Conservation (phyloP, 2,888 invertebrate genomes). For the Hydraecia micacea region DNA sequence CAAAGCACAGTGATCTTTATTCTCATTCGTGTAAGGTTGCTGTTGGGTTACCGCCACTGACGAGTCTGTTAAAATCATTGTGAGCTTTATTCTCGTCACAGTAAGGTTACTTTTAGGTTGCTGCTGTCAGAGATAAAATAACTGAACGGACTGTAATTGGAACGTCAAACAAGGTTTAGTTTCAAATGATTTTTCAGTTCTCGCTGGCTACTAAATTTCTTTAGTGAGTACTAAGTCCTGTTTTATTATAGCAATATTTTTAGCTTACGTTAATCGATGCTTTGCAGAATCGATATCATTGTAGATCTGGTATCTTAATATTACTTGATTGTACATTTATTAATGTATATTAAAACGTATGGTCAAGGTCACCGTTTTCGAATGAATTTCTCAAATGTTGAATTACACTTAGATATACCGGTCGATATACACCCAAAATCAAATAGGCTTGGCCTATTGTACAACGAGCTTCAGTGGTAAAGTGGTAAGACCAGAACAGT, state of each 20-base stretch:
- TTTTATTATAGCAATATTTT: background rate
- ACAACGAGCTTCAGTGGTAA: constrained; percentile 19
- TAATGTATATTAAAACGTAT: background rate
- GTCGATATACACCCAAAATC: background rate
- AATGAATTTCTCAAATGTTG: constrained; percentile 21
- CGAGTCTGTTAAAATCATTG: too few species aligned
- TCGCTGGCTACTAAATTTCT: background rate
- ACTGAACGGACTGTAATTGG: background rate
- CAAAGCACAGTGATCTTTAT: too few species aligned
- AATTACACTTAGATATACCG: background rate
- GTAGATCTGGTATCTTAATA: background rate
- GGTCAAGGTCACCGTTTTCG: background rate
- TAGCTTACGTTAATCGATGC: background rate
- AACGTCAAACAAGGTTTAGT: background rate
- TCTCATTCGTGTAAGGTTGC: too few species aligned
- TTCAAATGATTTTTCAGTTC: background rate
- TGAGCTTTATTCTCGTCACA: too few species aligned
- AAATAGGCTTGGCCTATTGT: constrained; percentile 25
- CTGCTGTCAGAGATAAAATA: too few species aligned
- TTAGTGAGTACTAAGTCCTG: background rate
- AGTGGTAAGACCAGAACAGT: background rate
- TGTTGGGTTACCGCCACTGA: too few species aligned
- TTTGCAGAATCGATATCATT: constrained; percentile 3
- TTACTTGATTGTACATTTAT: background rate
- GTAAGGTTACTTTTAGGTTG: too few species aligned